phyloP scores from a whole-genome alignment of 2,113 vertebrate species.

The Ceyx cyanopectus region DNA sequence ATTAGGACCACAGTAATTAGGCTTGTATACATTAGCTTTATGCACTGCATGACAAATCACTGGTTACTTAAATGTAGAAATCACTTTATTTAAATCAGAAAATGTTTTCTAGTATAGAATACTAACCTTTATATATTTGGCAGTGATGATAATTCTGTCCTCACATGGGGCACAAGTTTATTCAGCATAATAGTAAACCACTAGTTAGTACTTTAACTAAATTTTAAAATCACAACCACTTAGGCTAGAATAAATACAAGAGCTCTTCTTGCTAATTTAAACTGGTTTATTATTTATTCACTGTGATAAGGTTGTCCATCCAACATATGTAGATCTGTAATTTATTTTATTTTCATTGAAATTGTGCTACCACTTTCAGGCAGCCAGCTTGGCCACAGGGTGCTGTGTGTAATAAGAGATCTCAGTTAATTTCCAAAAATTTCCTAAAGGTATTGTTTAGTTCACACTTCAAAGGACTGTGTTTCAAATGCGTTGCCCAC shows the following conservation, averaged over 20 bases:
- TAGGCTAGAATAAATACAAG: background rate
- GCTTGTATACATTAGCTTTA: background rate
- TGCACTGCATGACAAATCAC: background rate
- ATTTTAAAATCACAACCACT: background rate
- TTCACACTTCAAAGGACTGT: background rate
- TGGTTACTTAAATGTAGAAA: background rate
- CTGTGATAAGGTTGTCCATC: background rate
- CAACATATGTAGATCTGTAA: background rate
- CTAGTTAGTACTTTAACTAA: background rate
- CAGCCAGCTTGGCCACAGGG: background rate
- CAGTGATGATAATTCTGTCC: background rate
- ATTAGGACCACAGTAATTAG: background rate
- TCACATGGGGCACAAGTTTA: background rate
- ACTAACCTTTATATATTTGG: background rate
- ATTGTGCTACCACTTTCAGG: background rate
- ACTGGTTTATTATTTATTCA: background rate
- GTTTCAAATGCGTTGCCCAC: background rate
- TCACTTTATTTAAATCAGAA: background rate
- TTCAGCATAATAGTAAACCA: background rate
- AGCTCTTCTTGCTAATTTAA: background rate
- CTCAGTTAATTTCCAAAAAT: background rate
- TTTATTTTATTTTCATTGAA: background rate
- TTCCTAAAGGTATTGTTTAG: background rate
- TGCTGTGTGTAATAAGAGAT: background rate
- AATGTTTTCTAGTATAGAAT: background rate